These are phyloP conservation scores for Periparus ater DNA, from an alignment of 2,797 vertebrate species.

Conservation along the genomic window DNA sequence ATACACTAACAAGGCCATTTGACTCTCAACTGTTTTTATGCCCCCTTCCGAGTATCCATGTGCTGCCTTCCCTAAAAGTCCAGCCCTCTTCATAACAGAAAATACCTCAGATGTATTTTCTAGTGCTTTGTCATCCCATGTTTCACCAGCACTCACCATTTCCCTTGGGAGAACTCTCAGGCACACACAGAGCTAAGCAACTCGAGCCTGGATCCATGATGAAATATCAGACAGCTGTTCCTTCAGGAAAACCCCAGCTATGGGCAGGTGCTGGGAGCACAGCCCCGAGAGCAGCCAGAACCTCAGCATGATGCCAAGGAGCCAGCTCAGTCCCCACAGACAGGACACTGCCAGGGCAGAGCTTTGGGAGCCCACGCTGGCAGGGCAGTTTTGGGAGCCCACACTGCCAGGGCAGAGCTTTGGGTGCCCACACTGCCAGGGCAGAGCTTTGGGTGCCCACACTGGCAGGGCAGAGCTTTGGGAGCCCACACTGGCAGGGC, in stretches of 20 bases:
- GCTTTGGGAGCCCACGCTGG: not conserved
- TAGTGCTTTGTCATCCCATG: not conserved
- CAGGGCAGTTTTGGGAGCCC: no score
- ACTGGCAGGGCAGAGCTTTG: no score
- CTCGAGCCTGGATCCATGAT: accelerated
- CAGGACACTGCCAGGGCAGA: accelerated
- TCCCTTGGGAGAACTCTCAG: not conserved
- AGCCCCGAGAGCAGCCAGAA: not conserved
- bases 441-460: no score
- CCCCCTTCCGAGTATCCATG: not conserved
- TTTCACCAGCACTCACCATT: accelerated
- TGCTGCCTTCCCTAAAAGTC: not conserved
- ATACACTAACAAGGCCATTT: not conserved
- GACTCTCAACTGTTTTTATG: not conserved
- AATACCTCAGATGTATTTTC: not conserved
- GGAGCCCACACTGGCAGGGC: accelerated
- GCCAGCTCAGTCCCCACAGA: accelerated
- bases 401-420: no score
- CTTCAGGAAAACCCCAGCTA: not conserved
- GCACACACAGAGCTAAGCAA: not conserved
- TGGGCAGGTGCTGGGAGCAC: not conserved
- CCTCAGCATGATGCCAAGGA: accelerated
- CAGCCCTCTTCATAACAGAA: not conserved
- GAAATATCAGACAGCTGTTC: accelerated
- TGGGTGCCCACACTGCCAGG: no score